Evolutionary conservation across 2,888 invertebrate species (phyloP).

Genomic region (Charanyca ferruginea): DNA sequence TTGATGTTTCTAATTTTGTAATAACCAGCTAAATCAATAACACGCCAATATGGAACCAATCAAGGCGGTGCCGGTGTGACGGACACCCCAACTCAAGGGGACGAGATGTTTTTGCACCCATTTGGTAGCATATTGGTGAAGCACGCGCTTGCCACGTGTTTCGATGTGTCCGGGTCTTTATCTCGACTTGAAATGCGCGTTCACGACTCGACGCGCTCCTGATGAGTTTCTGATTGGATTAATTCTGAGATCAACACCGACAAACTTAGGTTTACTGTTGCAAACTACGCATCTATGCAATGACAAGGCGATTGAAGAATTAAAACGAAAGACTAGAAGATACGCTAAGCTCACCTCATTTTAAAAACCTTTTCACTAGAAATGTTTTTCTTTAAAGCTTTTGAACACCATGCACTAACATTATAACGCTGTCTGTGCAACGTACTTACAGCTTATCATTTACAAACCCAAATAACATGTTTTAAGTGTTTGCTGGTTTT

Average conservation of each 20-base stretch:
- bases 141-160: slow-evolving; percentile 87
- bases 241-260: slow-evolving; percentile 66
- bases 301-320: slow-evolving; percentile 4
- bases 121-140: slow-evolving; percentile 77
- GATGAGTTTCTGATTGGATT: slow-evolving; percentile 86
- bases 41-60: slow-evolving; percentile 46
- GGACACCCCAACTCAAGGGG: slow-evolving; percentile 70
- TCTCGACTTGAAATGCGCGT: slow-evolving; percentile 86
- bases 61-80: slow-evolving; percentile 79
- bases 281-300: slow-evolving; percentile 31
- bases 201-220: slow-evolving; percentile 83
- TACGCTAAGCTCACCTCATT: neutral
- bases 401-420: neutral
- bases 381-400: slow-evolving; percentile 22
- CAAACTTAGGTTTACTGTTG: slow-evolving; percentile 54
- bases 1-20: slow-evolving; percentile 4
- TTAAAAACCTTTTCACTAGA: neutral
- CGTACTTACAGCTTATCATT: neutral
- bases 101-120: slow-evolving; percentile 80
- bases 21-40: slow-evolving; percentile 43
- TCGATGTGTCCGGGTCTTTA: slow-evolving; percentile 78
- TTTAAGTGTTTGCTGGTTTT: slow-evolving; percentile 4
- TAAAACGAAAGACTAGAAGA: neutral
- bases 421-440: neutral
- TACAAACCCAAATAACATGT: neutral